Percentiles rank a stretch among this genome's conserved stretches.
Evolutionary conservation across 2,888 invertebrate genomes (phyloP).

Genomic region (Synanthedon formicaeformis): DNA sequence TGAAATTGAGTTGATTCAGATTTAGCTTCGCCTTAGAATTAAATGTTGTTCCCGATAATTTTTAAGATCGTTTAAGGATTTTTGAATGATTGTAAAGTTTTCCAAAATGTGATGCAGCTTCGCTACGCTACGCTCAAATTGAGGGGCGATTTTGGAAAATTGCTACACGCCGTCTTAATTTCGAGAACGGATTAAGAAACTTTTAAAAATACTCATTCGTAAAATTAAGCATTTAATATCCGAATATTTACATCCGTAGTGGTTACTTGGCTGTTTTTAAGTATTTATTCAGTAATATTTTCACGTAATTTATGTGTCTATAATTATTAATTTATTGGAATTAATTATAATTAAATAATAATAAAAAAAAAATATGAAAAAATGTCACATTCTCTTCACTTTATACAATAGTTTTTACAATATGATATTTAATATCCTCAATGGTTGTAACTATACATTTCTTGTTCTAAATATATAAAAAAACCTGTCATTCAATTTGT

Average conservation of each 20-base stretch:
- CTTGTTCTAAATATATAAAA: constrained; percentile 73
- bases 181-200: constrained; percentile 40
- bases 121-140: not conserved
- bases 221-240: constrained; percentile 62
- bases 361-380: constrained; percentile 52
- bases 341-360: constrained; percentile 56
- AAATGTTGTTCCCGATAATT: constrained; percentile 68
- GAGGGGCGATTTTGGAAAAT: constrained; percentile 33
- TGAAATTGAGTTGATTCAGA: constrained; percentile 29
- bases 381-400: constrained; percentile 69
- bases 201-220: constrained; percentile 63
- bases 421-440: constrained; percentile 72
- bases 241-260: constrained; percentile 65
- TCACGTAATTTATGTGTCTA: constrained; percentile 70
- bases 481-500: constrained; percentile 31
- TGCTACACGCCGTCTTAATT: constrained; percentile 39
- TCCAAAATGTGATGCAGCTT: constrained; percentile 25
- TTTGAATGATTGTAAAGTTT: constrained; percentile 30
- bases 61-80: constrained; percentile 47
- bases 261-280: constrained; percentile 66
- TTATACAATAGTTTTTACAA: constrained; percentile 72
- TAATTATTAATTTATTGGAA: constrained; percentile 68
- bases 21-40: constrained; percentile 50
- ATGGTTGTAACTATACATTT: constrained; percentile 73
- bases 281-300: constrained; percentile 65